Evolutionary conservation across 2,113 vertebrate species (phyloP).

Genomic region (Microcebus lehilahytsara): DNA sequence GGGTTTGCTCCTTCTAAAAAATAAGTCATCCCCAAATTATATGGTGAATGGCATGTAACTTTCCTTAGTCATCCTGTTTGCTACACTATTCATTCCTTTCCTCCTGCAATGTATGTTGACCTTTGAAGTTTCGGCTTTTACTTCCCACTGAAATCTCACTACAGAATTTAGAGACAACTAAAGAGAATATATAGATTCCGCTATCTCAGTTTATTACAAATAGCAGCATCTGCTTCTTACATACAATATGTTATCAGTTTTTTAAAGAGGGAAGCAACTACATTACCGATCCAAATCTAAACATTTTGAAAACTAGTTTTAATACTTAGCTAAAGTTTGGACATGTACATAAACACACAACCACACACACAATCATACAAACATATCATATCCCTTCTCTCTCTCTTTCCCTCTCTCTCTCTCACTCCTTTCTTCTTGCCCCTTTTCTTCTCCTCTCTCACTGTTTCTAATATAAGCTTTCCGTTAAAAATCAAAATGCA

Average conservation of each 20-base stretch:
- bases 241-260: slow-evolving; percentile 1
- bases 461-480: not conserved
- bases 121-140: not conserved
- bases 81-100: not conserved
- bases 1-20: not conserved
- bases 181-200: not conserved
- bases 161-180: slow-evolving; percentile 22
- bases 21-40: not conserved
- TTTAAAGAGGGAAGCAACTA: not conserved
- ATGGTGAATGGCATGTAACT: not conserved
- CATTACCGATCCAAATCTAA: not conserved
- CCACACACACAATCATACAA: not conserved
- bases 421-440: not conserved
- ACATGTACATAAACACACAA: not conserved
- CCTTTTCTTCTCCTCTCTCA: not conserved
- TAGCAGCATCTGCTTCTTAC: slow-evolving; percentile 4
- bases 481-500: not conserved
- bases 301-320: slow-evolving; percentile 32
- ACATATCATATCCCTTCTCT: not conserved
- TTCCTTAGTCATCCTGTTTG: not conserved
- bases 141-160: not conserved
- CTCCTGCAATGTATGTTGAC: not conserved
- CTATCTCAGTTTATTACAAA: slow-evolving; percentile 16
- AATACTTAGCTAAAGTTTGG: slow-evolving; percentile 11
- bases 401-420: not conserved